These are phyloP conservation scores for Oryzias javanicus DNA, from an alignment of 2,113 vertebrate genomes.

Conservation along the genomic window DNA sequence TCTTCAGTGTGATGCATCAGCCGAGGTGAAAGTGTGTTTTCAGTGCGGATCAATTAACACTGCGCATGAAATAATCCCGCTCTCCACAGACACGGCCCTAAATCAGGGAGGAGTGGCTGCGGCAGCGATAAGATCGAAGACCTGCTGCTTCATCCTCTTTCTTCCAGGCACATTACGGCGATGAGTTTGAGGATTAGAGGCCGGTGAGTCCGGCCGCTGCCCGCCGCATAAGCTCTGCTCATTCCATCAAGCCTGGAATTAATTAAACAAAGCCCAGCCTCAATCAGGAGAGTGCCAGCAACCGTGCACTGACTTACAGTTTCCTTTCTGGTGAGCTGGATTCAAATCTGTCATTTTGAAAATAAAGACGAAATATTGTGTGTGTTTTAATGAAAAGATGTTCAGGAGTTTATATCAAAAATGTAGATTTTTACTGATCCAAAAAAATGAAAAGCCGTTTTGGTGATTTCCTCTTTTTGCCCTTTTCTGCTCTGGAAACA, in stretches of 20 bases:
- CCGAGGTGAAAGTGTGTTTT: neutral
- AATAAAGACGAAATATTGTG: too few species aligned
- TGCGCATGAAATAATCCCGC: conserved; percentile 49
- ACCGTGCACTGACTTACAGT: conserved; percentile 10
- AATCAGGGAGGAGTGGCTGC: conserved; percentile 54
- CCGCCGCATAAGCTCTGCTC: conserved; percentile 64
- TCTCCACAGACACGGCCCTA: conserved; percentile 36
- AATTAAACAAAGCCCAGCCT: conserved; percentile 67
- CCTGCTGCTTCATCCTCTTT: conserved; percentile 63
- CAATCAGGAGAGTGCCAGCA: conserved; percentile 63
- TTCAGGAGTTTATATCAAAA: too few species aligned
- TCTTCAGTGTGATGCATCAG: neutral
- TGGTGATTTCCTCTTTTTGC: neutral
- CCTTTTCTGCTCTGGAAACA: neutral
- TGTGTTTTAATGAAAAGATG: too few species aligned
- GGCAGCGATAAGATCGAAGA: conserved; percentile 64
- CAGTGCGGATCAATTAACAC: conserved; percentile 34
- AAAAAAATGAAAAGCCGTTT: too few species aligned
- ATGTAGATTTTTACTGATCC: too few species aligned
- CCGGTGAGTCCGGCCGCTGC: conserved; percentile 56
- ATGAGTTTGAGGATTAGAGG: conserved; percentile 76
- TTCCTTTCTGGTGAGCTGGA: neutral
- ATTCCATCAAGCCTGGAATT: conserved; percentile 76
- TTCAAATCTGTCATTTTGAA: conserved; percentile 24
- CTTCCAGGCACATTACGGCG: conserved; percentile 73